Evolutionary conservation across 2,888 invertebrate genomes (phyloP).

Genomic region (Oligia strigilis): DNA sequence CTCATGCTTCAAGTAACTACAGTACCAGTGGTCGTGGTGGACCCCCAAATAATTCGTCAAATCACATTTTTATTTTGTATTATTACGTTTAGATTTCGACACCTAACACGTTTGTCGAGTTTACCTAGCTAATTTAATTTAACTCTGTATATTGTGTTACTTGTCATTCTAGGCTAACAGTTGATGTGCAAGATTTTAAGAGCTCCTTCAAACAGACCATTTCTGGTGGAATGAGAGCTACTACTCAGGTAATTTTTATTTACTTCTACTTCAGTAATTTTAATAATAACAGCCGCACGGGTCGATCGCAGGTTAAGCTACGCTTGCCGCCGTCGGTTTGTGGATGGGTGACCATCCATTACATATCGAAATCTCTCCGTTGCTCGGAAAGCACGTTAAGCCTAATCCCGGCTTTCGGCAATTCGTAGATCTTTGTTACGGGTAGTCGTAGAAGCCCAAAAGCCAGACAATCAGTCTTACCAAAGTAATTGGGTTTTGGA

Average conservation of each 20-base stretch:
- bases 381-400: neutral
- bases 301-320: neutral
- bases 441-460: neutral
- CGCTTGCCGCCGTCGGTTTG: neutral
- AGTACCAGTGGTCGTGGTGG: too few relatives aligned
- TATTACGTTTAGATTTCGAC: too few relatives aligned
- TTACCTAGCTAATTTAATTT: too few relatives aligned
- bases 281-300: neutral
- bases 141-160: neutral
- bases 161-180: conserved; percentile 92
- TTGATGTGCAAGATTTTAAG: conserved; percentile 99
- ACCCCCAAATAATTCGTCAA: neutral
- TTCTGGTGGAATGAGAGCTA: conserved; percentile 96
- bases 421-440: neutral
- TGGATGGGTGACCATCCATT: neutral
- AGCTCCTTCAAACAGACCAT: conserved; percentile 98
- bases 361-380: neutral
- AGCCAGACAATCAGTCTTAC: neutral
- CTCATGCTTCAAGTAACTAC: too few relatives aligned
- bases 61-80: too few relatives aligned
- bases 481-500: neutral
- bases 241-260: conserved; percentile 93
- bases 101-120: too few relatives aligned
- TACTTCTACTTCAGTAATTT: neutral
- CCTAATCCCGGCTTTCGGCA: neutral